Evolutionary conservation across 1,140 invertebrate genomes (phyloP).

Genomic region (Protaetia brevitarsis): DNA sequence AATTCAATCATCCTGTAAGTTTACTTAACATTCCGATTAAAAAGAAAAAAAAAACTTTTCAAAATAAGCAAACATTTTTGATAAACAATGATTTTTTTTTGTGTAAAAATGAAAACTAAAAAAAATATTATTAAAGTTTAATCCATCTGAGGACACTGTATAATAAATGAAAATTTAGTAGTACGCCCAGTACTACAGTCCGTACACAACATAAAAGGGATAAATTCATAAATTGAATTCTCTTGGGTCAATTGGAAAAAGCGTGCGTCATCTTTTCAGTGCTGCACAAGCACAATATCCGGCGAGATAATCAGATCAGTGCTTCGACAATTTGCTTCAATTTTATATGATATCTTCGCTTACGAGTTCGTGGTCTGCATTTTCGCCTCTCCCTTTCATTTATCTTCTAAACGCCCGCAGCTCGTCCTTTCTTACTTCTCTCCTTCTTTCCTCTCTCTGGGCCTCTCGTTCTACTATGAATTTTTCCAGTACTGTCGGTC

Average conservation of each 20-base stretch:
- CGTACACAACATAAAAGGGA: constrained; percentile 11
- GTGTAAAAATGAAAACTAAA: too few species aligned
- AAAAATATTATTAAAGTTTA: too few species aligned
- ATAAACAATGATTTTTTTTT: too few species aligned
- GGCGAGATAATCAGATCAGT: constrained; percentile 44
- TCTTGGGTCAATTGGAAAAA: constrained; percentile 21
- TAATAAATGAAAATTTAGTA: too few species aligned
- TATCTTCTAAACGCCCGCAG: background rate
- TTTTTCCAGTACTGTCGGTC: background rate
- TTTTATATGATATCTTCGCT: constrained; percentile 44
- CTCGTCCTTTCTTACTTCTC: background rate
- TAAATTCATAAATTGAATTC: constrained; percentile 23
- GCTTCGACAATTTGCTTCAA: constrained; percentile 44
- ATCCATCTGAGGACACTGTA: too few species aligned
- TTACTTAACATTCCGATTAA: too few species aligned
- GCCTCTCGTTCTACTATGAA: background rate
- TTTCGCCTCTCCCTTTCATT: constrained; percentile 7
- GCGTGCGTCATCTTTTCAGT: constrained; percentile 30
- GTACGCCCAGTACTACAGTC: too few species aligned
- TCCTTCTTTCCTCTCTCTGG: background rate
- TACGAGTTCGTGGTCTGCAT: constrained; percentile 41
- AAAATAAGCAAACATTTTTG: too few species aligned
- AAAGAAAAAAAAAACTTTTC: too few species aligned
- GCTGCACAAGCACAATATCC: constrained; percentile 41
- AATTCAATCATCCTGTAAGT: too few species aligned